Evolutionary conservation across 2,888 invertebrate genomes (phyloP).

Genomic region (Tipula vernalis): DNA sequence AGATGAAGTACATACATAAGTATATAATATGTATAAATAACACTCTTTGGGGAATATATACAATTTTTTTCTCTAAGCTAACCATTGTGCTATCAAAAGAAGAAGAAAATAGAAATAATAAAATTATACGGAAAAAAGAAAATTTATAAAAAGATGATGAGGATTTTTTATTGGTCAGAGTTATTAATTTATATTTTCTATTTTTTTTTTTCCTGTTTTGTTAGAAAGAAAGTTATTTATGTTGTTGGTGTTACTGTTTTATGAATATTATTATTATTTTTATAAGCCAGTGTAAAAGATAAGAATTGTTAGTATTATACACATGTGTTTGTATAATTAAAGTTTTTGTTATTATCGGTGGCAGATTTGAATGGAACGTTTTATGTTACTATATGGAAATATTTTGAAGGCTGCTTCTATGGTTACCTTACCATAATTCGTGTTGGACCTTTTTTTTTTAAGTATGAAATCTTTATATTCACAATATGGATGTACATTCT

Average conservation of each 20-base stretch:
- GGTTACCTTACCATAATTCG: neutral
- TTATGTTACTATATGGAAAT: neutral
- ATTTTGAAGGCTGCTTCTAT: neutral
- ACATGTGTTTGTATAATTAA: neutral
- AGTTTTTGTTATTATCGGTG: neutral
- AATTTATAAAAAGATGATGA: neutral
- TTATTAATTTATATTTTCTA: neutral
- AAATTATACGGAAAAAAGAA: neutral
- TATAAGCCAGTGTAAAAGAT: neutral
- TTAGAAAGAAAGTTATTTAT: neutral
- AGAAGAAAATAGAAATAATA: neutral
- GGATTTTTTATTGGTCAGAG: constrained; percentile 4
- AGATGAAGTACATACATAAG: neutral
- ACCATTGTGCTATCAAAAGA: neutral
- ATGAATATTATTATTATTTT: neutral
- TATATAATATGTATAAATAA: neutral
- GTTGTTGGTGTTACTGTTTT: neutral
- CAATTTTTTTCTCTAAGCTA: neutral
- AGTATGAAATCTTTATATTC: neutral
- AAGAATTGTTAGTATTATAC: neutral
- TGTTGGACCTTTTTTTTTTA: neutral
- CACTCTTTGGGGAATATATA: neutral
- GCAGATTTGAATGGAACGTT: neutral
- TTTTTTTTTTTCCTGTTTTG: neutral
- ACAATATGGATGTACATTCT: neutral